phyloP scores from a whole-genome alignment of 2,888 invertebrate genomes.

The Diploptera punctata region DNA sequence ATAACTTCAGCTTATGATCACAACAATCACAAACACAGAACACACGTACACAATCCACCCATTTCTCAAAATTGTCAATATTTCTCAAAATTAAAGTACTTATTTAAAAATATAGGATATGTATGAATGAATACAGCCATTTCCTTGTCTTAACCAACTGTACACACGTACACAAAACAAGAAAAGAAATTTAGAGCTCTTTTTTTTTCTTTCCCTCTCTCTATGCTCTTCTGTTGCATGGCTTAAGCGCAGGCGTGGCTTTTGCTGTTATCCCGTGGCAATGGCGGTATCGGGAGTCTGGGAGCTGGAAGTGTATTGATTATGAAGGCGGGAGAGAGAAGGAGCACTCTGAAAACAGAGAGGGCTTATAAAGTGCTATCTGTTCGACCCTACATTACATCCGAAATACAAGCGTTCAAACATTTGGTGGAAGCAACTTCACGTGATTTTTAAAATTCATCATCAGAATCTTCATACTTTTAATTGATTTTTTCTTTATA shows the following conservation, averaged over 20 bases:
- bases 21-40: not conserved
- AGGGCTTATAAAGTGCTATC: too few species aligned
- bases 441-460: too few species aligned
- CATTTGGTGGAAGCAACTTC: too few species aligned
- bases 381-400: too few species aligned
- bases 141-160: not conserved
- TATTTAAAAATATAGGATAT: not conserved
- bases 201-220: not conserved
- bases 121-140: not conserved
- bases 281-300: constrained; percentile 6
- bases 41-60: too few species aligned
- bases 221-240: not conserved
- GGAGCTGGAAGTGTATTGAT: constrained; percentile 15
- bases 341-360: not conserved
- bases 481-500: too few species aligned
- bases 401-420: too few species aligned
- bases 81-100: too few species aligned
- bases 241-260: constrained; percentile 19
- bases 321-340: not conserved
- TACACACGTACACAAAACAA: not conserved
- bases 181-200: not conserved
- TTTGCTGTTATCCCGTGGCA: constrained; percentile 10
- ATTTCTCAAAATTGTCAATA: too few species aligned
- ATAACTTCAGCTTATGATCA: not conserved
- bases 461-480: too few species aligned